phyloP scores from a whole-genome alignment of 2,113 vertebrate species.

The Cynopterus brachyotis region DNA sequence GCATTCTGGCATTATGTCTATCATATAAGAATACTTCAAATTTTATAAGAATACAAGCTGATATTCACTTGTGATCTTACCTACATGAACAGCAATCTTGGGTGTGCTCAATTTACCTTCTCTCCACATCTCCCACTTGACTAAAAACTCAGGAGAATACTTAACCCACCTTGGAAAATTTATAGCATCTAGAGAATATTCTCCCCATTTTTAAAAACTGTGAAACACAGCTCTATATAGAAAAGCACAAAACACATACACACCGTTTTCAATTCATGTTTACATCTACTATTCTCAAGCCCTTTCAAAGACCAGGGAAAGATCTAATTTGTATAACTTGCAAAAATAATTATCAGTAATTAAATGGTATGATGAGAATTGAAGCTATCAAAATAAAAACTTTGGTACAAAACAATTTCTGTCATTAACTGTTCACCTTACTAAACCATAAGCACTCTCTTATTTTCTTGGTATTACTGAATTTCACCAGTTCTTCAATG shows the following conservation, averaged over 20 bases:
- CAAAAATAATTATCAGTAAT: background rate
- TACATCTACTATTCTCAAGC: background rate
- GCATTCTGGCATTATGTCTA: background rate
- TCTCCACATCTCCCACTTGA: background rate
- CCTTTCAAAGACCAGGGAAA: constrained; percentile 52
- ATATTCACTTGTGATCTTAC: background rate
- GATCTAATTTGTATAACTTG: background rate
- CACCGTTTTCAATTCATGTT: constrained; percentile 11
- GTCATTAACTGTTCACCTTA: constrained; percentile 5
- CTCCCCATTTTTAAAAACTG: background rate
- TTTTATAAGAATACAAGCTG: constrained; percentile 3
- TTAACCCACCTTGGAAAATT: background rate
- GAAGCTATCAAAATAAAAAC: background rate
- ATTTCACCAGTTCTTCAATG: constrained; percentile 8
- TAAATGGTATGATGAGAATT: background rate
- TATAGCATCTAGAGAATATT: background rate
- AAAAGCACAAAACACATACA: background rate
- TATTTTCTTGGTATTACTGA: constrained; percentile 30
- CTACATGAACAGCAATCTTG: background rate
- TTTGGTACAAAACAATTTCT: constrained; percentile 7
- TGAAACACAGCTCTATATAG: background rate
- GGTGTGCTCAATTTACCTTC: background rate
- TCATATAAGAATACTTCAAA: background rate
- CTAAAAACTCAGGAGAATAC: constrained; percentile 8
- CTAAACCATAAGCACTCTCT: background rate